Evolutionary conservation across 2,888 invertebrate species (phyloP), one percentile per base, ranked within the genome.

Genomic region (Drosophila fungiperda): DNA sequence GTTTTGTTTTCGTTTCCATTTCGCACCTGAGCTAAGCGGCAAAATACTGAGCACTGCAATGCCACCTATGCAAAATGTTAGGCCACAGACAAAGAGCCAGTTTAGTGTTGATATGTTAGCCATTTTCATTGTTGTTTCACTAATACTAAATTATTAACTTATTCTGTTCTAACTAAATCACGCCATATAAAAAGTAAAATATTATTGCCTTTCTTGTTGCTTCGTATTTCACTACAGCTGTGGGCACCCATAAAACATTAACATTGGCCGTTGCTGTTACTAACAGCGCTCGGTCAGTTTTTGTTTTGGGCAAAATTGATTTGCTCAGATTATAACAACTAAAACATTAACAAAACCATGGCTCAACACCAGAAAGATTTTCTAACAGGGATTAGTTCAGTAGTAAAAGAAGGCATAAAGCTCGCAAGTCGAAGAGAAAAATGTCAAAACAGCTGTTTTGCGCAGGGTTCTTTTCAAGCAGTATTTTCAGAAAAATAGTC

Each of bases 21-120:
- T 6, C 40, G 3, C 20, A 92, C 92, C 92, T 68, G 92, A 90
- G 35, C 84, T 83, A 23, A 92, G 82, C 42, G 92, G 92, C 86
- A 92, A 85, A n/a, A 92, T 66, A 76, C 92, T 92, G 36, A 92
- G 82, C 38, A 92, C 89, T 36, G 89, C 76, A 42, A 92, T 83
- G 63, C 90, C 92, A 23, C 92, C 92, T 35, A 92, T 29, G 48
- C 92, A 92, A 68, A 92, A 90, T 12, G 85, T 68, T 20, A 92
- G 74, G 20, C 92, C 92, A 68, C 91, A 92, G 15, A 92, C 88
- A 54, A 92, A 90, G 7, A 92, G 52, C 92, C 91, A 92, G 60
- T 92, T 92, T 7, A 92, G 86, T 12, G 89, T 91, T 57, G 86
- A 82, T 76, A 92, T 83, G 64, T 58, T 80, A 23, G 86, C 82